These are phyloP conservation scores for Phymorhynchus buccinoides DNA, from an alignment of 1,140 invertebrate genomes.

Conservation along the genomic window DNA sequence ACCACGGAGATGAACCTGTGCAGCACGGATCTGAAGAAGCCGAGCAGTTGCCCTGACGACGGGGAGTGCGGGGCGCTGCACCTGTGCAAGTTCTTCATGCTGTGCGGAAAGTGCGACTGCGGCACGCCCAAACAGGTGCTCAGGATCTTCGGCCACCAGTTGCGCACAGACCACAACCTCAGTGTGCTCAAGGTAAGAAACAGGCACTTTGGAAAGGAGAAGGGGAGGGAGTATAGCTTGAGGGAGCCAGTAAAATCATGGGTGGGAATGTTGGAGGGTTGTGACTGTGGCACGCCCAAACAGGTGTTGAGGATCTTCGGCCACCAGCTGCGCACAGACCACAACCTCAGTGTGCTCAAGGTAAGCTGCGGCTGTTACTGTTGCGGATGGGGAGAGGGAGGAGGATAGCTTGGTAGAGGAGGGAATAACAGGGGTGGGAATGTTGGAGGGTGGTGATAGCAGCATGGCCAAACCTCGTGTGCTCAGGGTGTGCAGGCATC, in stretches of 20 bases:
- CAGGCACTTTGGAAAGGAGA: too few relatives aligned
- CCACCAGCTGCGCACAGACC: background rate
- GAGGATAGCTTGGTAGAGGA: too few relatives aligned
- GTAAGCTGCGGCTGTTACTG: too few relatives aligned
- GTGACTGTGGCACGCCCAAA: background rate
- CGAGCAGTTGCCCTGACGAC: background rate
- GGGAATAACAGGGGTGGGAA: too few relatives aligned
- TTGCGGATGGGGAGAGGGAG: too few relatives aligned
- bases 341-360: conserved; percentile 4
- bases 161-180: background rate
- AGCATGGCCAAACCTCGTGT: background rate
- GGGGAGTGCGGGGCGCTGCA: conserved; percentile 12
- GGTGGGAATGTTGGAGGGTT: too few relatives aligned
- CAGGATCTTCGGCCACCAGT: background rate
- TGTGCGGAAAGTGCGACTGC: conserved; percentile 1
- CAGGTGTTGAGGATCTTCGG: background rate
- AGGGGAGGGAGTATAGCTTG: too few relatives aligned
- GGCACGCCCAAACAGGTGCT: background rate
- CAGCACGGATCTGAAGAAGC: background rate
- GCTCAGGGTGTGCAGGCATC: background rate
- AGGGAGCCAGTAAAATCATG: too few relatives aligned
- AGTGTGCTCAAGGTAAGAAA: conserved; percentile 11
- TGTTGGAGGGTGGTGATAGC: too few relatives aligned
- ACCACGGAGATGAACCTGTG: background rate
- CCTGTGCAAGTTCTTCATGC: conserved; percentile 26